These are phyloP conservation scores for Antigone vipio DNA, from an alignment of 2,113 vertebrate species.

Conservation along the genomic window DNA sequence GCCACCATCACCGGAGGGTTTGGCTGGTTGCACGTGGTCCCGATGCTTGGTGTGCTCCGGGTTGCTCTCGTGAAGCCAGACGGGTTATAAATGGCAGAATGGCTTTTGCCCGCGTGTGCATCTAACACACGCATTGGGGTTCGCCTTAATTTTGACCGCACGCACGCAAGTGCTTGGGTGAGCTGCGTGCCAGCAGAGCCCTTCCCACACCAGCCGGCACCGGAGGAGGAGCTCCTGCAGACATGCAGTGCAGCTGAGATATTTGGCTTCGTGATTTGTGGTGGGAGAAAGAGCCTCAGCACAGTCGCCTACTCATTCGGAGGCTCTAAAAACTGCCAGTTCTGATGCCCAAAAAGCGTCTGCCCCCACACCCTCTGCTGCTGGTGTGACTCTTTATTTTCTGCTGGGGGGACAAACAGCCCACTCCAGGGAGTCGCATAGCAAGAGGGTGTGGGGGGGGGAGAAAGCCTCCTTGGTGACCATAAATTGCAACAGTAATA, in stretches of 20 bases:
- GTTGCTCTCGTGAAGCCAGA: neutral
- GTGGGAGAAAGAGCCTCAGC: conserved; percentile 68
- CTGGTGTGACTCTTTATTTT: conserved; percentile 57
- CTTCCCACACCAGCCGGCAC: conserved; percentile 26
- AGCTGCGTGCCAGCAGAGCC: conserved; percentile 24
- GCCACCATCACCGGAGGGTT: neutral
- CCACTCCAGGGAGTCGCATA: neutral
- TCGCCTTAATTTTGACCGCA: conserved; percentile 17
- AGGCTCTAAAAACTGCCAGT: conserved; percentile 69
- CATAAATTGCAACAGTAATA: neutral
- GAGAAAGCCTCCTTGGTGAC: neutral
- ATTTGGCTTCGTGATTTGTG: conserved; percentile 64
- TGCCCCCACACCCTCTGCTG: conserved; percentile 72
- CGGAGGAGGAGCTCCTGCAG: conserved; percentile 25
- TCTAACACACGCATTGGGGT: neutral
- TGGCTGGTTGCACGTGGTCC: neutral
- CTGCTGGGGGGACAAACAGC: conserved; percentile 44
- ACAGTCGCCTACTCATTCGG: conserved; percentile 64
- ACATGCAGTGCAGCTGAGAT: conserved; percentile 20
- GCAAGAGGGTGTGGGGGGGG: no score
- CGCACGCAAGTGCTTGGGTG: neutral
- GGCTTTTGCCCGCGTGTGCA: neutral
- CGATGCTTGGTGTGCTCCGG: neutral
- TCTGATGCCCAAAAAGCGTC: conserved; percentile 61
- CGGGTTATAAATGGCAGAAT: neutral